A percentile compares a stretch with the other conserved stretches of the same genome.
Conservation (phyloP, 2,797 vertebrate species). For the Anomalospiza imberbis region DNA sequence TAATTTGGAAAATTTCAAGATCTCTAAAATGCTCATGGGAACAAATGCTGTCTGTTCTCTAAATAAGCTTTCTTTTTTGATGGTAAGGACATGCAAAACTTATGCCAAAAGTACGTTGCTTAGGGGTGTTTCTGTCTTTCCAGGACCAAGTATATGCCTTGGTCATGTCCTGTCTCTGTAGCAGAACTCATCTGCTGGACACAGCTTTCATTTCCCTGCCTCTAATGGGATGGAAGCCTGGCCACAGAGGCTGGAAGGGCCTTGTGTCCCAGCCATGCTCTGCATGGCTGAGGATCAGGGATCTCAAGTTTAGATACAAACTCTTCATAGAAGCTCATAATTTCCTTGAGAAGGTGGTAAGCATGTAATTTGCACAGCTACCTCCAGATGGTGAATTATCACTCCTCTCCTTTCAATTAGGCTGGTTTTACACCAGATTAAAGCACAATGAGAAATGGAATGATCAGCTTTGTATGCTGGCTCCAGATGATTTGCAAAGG, state of each 20-base stretch:
- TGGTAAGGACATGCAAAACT: background rate
- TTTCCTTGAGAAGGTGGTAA: background rate
- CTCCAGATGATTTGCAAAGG: constrained; percentile 6
- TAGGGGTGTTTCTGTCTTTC: background rate
- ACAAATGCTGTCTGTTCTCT: background rate
- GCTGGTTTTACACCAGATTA: background rate
- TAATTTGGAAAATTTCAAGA: background rate
- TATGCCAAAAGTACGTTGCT: background rate
- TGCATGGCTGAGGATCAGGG: background rate
- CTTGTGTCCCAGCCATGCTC: background rate
- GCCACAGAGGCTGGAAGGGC: background rate
- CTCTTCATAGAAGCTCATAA: background rate
- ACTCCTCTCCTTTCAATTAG: constrained; percentile 21
- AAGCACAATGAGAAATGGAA: background rate
- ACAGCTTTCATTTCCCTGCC: background rate
- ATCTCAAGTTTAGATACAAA: background rate
- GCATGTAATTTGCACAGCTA: background rate
- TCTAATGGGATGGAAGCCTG: background rate
- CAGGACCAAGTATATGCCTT: background rate
- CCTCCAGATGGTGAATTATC: background rate
- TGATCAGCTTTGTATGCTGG: background rate
- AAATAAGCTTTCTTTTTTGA: background rate
- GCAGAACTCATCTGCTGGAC: background rate
- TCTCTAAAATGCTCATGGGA: background rate
- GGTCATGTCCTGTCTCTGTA: accelerated